Base-by-base conservation (phyloP, 2,797 vertebrate genomes). In the Pseudomugil gertrudae region DNA sequence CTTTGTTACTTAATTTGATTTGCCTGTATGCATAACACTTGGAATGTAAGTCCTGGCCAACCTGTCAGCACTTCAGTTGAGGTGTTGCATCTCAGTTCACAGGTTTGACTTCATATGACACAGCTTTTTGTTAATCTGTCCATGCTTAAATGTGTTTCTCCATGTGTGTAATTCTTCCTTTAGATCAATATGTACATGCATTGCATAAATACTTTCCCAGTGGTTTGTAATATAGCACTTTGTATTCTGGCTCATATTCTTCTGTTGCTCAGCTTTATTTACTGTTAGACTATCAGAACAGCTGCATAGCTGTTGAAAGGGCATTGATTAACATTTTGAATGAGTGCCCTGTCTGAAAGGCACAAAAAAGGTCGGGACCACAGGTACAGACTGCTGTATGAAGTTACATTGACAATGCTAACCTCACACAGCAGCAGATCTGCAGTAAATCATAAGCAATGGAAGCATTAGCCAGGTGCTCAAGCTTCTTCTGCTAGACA, bases 391-490 rank as follows among this genome's bases (percentile, higher is more conserved):
- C 63, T 69, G 66, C 73, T 65, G 66, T 56, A 58, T 68, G 74
- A 74, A 48, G 58, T 84, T 85, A 79, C 72, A 75, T 68, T 83
- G 84, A 81, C 81, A 75, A 84, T 77, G 73, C 68, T 76, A 79
- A 79, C 66, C 0, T 0, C 56, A 84, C 80, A 59, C 85, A 80
- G 84, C 15, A 69, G 0, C 82, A 57, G 69, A 27, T 57, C 82
- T 58, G 52, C 60, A 83, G 78, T 90, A 89, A 90, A 90, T 93
- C 82, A 83, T 82, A 86, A 89, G 80, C 81, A 76, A 19, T 83
- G 87, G 87, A 85, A 87, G 69, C 88, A 90, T 94, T 90, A 89
- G 88, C 84, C 92, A 93, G 91, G 91, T 93, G 92, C 89, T 89
- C 36, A 63, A 61, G 64, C 56, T 83, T 83, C 82, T 88, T 59